phyloP scores from a whole-genome alignment of 2,797 vertebrate species.

The Microchirus variegatus region DNA sequence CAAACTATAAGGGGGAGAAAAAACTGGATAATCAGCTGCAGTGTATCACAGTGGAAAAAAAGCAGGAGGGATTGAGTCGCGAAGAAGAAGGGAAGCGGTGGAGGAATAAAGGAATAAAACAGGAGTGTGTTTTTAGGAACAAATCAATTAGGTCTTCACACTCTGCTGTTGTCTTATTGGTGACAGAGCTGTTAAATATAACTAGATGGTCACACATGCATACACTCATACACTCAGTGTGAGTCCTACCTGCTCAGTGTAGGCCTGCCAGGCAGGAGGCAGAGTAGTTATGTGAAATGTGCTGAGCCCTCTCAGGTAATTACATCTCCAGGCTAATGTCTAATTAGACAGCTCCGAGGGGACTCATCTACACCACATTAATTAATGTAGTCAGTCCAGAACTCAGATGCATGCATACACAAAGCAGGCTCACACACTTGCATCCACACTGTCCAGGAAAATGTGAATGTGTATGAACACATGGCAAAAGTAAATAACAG shows the following conservation, averaged over 20 bases:
- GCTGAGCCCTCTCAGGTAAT: conserved; percentile 86
- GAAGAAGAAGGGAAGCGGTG: conserved; percentile 15
- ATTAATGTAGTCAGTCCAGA: conserved; percentile 88
- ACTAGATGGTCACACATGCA: conserved; percentile 5
- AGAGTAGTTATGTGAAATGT: conserved; percentile 78
- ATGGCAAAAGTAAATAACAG: too few species aligned
- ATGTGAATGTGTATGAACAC: too few species aligned
- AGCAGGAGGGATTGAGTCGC: background rate
- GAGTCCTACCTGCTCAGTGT: conserved; percentile 50
- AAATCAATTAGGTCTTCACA: conserved; percentile 65
- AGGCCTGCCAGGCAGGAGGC: conserved; percentile 66
- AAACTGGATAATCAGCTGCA: conserved; percentile 44
- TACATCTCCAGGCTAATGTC: conserved; percentile 92
- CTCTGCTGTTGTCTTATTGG: background rate
- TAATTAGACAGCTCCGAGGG: conserved; percentile 91
- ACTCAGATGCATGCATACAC: conserved; percentile 42
- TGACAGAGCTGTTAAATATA: conserved; percentile 2
- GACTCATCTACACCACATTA: conserved; percentile 87
- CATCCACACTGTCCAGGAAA: background rate
- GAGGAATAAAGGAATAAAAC: background rate
- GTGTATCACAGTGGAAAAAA: conserved; percentile 42
- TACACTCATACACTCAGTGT: conserved; percentile 2
- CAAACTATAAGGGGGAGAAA: conserved; percentile 64
- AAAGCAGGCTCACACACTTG: conserved; percentile 13
- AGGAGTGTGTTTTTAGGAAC: conserved; percentile 39